Evolutionary conservation across 2,797 vertebrate genomes (phyloP), one percentile per base, ranked within the genome.

Genomic region (Neostethus bicornis): DNA sequence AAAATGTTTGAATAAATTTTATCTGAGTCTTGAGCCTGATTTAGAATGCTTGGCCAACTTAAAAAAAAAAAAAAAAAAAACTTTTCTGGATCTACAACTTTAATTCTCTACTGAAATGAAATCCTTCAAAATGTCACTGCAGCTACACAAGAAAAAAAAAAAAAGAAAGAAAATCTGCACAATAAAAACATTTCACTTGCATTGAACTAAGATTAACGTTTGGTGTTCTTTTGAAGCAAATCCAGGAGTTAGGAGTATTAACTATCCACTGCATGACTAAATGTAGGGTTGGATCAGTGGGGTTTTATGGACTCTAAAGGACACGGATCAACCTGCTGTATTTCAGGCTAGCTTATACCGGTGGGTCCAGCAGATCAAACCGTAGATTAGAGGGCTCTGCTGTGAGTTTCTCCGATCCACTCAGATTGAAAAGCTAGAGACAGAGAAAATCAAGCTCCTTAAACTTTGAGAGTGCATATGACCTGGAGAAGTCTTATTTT

Each of bases 331-430:
- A 51, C 37, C 71, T 26, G 62, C 52, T 74, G 70, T 85, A 74
- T 86, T 78, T 85, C 55, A 76, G 49, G 32, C 21, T 57, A 46
- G 59, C 48, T 79, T 63, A 76, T 70, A 68, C 43, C 52, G 61
- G 58, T 32, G 38, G 35, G 62, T 42, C 70, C 51, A 2, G 43
- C 56, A 43, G 81, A 87, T 87, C 83, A 42, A 51, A 44, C 44
- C 21, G 44, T 37, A 65, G 63, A 87, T 87, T 80, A 69, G 16
- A 68, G 54, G 59, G 65, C 78, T 86, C 70, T 81, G 79, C 83
- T 75, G 76, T 58, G 51, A 76, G 61, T 79, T 82, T 61, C 61
- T 69, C 62, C 62, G 68, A 66, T 71, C 67, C 46, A 43, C 44
- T 47, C 13, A 0, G 51, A 81, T 52, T 59, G 56, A 81, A 85